Evolutionary conservation across 2,888 invertebrate genomes (phyloP), one percentile per base, ranked within the genome.

Genomic region (Barypeithes pellucidus): DNA sequence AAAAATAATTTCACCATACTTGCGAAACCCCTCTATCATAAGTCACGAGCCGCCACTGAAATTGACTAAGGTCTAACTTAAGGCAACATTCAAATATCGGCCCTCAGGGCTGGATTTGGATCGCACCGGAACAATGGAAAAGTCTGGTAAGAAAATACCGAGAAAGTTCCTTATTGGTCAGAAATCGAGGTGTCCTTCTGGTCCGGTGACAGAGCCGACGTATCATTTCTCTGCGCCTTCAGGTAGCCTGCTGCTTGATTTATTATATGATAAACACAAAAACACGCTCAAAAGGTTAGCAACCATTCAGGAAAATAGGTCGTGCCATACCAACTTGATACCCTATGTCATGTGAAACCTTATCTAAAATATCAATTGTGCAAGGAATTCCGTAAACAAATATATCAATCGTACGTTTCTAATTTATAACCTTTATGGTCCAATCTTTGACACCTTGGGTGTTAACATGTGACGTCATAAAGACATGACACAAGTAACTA

Each of bases 401-500:
- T 60, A 16, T 66, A 47, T 60, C 45, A 67, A 45, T 24, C 18
- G 67, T n/a, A 43, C 45, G 33, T 60, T 59, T 60, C 59, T 67
- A 29, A 67, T 59, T 45, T 59, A 67, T 43, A 60, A 59, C 45
- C 33, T 67, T 60, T 67, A 67, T 60, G 60, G 67, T 59, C 47
- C 67, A 67, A 59, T 67, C 47, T 67, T 67, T 67, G 67, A 67
- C 67, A 67, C 59, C 54, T 60, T 65, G 65, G 65, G 63, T 71
- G 71, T 65, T 71, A 71, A 71, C 71, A 29, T 18, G 50, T 71
- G 71, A 71, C 63, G 71, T 59, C 59, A 59, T 22, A 39, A 54
- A 14, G 41, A 50, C 54, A 52, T 57, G 47, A 57, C 71, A 65
- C 20, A 50, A n/a, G 16, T 36, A 52, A 71, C 54, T 65, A 59